Percentiles rank a stretch among this genome's conserved stretches.
These are phyloP conservation scores for Tanypteryx hageni DNA, from an alignment of 2,888 invertebrate genomes.

Conservation along the genomic window DNA sequence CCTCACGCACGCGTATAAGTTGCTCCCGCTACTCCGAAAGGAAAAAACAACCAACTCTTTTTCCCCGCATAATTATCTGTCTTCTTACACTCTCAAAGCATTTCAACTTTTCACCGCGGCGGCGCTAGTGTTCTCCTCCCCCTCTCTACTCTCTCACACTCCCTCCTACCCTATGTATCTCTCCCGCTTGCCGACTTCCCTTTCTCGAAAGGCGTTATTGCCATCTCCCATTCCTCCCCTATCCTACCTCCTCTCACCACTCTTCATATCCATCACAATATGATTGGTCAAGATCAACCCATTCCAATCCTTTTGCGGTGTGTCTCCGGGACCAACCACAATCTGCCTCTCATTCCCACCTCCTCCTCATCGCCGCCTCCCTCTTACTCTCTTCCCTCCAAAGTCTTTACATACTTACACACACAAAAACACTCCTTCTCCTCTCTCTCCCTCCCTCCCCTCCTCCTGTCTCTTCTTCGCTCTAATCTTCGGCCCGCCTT, in stretches of 20 bases:
- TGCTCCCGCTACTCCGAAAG: neutral
- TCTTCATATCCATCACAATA: conserved; percentile 60
- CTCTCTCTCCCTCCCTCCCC: neutral
- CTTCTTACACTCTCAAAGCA: conserved; percentile 24
- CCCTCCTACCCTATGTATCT: neutral
- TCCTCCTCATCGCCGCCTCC: conserved; percentile 2
- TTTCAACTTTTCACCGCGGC: conserved; percentile 48
- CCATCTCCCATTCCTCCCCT: neutral
- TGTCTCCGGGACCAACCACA: conserved; percentile 54
- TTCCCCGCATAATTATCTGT: conserved; percentile 49
- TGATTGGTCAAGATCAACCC: conserved; percentile 60
- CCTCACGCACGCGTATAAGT: neutral
- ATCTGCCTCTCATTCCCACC: conserved; percentile 53
- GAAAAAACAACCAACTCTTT: neutral
- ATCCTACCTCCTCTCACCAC: conserved; percentile 40
- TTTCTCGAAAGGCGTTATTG: conserved; percentile 10
- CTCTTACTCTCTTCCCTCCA: neutral
- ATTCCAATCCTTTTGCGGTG: conserved; percentile 54
- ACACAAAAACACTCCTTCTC: neutral
- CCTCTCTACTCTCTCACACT: no score
- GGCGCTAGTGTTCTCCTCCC: conserved; percentile 40
- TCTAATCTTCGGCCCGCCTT: conserved; percentile 43
- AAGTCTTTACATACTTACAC: conserved; percentile 11
- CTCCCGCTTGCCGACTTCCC: neutral
- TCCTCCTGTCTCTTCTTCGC: neutral